These are phyloP conservation scores for Ia io DNA, from an alignment of 2,113 vertebrate species.

Conservation along the genomic window DNA sequence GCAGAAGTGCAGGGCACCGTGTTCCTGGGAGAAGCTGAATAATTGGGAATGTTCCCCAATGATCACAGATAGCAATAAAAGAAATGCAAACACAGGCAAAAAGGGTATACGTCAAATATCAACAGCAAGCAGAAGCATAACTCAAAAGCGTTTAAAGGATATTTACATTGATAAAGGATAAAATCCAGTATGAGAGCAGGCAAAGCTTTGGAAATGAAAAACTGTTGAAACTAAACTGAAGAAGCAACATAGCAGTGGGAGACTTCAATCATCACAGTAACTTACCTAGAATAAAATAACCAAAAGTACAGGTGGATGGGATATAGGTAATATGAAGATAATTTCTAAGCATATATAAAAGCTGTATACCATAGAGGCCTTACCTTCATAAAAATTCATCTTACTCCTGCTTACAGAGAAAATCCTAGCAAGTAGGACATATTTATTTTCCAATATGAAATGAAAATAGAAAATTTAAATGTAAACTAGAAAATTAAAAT, in stretches of 20 bases:
- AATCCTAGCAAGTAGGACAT: background rate
- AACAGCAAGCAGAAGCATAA: background rate
- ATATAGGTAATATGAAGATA: background rate
- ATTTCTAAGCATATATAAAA: background rate
- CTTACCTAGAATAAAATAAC: background rate
- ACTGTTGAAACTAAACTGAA: background rate
- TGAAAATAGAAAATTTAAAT: background rate
- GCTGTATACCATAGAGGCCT: background rate
- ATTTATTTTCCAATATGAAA: background rate
- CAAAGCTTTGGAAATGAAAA: background rate
- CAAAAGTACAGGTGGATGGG: background rate
- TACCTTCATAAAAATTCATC: background rate
- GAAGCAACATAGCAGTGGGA: background rate
- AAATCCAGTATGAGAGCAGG: background rate
- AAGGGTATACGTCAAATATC: conserved; percentile 25
- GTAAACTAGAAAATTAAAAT: conserved; percentile 9
- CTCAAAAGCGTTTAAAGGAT: background rate
- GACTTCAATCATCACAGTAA: background rate
- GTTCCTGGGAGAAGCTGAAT: background rate
- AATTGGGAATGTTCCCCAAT: background rate
- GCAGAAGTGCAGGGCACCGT: fast-evolving
- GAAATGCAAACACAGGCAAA: background rate
- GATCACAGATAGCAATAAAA: background rate
- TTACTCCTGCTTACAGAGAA: conserved; percentile 1
- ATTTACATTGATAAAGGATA: background rate